Evolutionary conservation across 23 tunicate genomes (phyloP).

Genomic region (Phallusia fumigata): DNA sequence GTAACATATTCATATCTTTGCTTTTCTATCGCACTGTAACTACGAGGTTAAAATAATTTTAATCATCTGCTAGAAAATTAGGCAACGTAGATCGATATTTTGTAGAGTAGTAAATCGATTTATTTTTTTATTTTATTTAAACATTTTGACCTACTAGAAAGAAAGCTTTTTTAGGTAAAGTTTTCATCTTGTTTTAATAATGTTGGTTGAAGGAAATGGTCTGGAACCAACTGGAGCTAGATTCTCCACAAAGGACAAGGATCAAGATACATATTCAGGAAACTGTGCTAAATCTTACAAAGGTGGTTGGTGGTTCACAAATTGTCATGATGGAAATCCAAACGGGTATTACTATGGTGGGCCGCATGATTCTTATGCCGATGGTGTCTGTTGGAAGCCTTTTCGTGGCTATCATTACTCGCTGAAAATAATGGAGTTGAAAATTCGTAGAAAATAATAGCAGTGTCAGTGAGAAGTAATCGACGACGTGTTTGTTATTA

Average conservation of each 20-base stretch:
- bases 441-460: slow-evolving; percentile 29
- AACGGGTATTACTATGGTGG: slow-evolving; percentile 28
- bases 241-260: slow-evolving; percentile 30
- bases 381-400: slow-evolving; percentile 21
- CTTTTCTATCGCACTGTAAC: too few species aligned
- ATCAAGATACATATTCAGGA: slow-evolving; percentile 12
- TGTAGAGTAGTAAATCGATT: too few species aligned
- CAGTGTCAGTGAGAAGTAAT: too few species aligned
- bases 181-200: too few species aligned
- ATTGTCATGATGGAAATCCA: slow-evolving; percentile 26
- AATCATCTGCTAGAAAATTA: too few species aligned
- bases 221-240: not conserved
- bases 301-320: slow-evolving; percentile 43
- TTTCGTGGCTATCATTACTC: slow-evolving; percentile 26
- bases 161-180: too few species aligned
- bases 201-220: not conserved
- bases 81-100: too few species aligned
- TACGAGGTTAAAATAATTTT: too few species aligned
- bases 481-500: too few species aligned
- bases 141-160: too few species aligned
- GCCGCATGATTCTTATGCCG: slow-evolving; percentile 8
- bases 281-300: slow-evolving; percentile 26
- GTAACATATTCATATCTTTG: too few species aligned
- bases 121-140: too few species aligned
- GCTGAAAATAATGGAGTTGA: slow-evolving; percentile 28